Conservation (phyloP, 1,140 invertebrate genomes). For the Lordiphosa clarofinis region DNA sequence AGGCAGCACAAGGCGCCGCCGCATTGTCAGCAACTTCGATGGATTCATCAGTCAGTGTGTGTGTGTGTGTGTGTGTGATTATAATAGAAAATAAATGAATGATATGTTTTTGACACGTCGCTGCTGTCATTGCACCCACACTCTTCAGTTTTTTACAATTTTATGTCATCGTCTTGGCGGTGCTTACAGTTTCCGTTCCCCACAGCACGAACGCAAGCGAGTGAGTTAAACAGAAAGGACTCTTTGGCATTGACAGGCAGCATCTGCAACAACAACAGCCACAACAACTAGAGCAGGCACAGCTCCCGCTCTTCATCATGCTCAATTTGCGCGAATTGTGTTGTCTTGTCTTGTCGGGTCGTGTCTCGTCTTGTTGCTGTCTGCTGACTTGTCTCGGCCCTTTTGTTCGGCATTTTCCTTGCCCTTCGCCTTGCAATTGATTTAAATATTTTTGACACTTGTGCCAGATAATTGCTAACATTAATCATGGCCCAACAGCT, state of each 20-base stretch:
- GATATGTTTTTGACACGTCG: constrained; percentile 78
- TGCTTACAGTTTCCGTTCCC: constrained; percentile 51
- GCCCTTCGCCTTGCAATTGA: constrained; percentile 47
- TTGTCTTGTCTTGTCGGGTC: constrained; percentile 68
- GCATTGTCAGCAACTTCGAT: constrained; percentile 40
- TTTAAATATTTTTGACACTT: constrained; percentile 78
- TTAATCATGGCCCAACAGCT: constrained; percentile 69
- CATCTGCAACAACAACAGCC: constrained; percentile 30
- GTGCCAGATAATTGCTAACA: constrained; percentile 69
- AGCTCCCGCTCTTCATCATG: constrained; percentile 66
- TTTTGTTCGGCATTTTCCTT: constrained; percentile 24
- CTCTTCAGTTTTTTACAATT: constrained; percentile 63
- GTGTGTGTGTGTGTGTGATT: constrained; percentile 35
- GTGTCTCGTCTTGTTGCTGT: constrained; percentile 34
- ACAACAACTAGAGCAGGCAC: constrained; percentile 17
- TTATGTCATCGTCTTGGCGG: constrained; percentile 32
- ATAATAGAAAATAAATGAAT: constrained; percentile 79
- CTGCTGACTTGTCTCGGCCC: constrained; percentile 44
- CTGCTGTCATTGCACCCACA: constrained; percentile 58
- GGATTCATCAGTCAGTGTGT: constrained; percentile 1
- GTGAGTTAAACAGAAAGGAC: constrained; percentile 54
- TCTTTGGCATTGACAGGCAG: constrained; percentile 67
- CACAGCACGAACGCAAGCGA: constrained; percentile 21
- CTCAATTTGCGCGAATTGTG: constrained; percentile 77
- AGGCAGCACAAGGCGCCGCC: constrained; percentile 6